Conservation (phyloP, 2,888 invertebrate species). For the Dendrolimus pini region DNA sequence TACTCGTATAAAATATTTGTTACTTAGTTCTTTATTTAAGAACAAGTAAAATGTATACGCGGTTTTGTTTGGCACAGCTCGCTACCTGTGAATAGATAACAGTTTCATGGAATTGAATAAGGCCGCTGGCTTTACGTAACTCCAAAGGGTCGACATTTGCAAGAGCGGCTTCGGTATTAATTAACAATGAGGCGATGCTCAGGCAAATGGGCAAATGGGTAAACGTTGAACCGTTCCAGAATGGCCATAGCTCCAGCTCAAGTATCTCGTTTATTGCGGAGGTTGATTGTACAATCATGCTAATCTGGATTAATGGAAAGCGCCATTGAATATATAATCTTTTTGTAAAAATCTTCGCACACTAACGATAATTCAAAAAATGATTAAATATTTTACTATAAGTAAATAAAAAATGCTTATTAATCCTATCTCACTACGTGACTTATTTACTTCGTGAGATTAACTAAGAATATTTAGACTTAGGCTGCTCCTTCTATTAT, state of each 20-base stretch:
- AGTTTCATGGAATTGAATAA: not conserved
- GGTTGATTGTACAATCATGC: not conserved
- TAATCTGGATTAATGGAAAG: not conserved
- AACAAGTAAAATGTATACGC: not conserved
- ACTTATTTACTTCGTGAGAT: no score
- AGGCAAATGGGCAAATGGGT: not conserved
- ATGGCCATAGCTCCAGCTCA: not conserved
- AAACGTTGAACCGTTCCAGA: not conserved
- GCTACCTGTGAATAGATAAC: not conserved
- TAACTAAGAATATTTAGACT: no score
- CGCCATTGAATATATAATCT: no score
- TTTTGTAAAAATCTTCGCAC: no score
- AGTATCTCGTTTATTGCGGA: not conserved
- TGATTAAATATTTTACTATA: no score
- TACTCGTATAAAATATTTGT: no score
- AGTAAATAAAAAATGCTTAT: no score
- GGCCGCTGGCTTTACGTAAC: not conserved
- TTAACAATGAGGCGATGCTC: not conserved
- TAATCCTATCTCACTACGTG: no score
- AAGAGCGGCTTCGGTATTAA: not conserved
- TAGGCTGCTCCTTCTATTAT: no score
- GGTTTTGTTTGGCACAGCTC: not conserved
- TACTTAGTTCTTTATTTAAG: no score
- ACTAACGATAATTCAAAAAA: no score
- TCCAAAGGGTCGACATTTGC: not conserved